Percentiles rank a stretch among this genome's conserved stretches.
Conservation (phyloP, 2,888 invertebrate species). For the Drosophila leonis region DNA sequence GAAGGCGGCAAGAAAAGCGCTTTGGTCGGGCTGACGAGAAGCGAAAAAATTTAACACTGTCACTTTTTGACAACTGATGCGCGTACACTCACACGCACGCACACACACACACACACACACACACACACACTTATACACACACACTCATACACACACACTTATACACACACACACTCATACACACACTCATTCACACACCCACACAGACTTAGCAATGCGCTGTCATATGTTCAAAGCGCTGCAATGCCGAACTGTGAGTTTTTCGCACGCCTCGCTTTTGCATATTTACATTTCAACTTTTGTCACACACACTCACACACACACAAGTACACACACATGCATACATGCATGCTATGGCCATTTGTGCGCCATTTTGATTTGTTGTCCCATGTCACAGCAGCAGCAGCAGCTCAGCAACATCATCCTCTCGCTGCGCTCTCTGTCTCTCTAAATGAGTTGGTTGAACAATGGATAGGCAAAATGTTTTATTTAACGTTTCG, state of each 20-base stretch:
- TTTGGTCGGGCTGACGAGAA: neutral
- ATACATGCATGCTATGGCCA: neutral
- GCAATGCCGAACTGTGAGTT: constrained; percentile 49
- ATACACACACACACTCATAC: neutral
- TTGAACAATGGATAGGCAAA: constrained; percentile 59
- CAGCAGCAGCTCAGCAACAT: constrained; percentile 2
- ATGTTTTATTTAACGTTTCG: constrained; percentile 71
- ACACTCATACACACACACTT: neutral
- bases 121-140: neutral
- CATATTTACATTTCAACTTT: constrained; percentile 77
- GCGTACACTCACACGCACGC: constrained; percentile 24
- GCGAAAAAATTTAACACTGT: constrained; percentile 73
- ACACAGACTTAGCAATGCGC: constrained; percentile 39
- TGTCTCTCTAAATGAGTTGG: constrained; percentile 50
- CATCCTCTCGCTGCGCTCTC: neutral
- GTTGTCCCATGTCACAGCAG: constrained; percentile 25
- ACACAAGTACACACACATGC: neutral
- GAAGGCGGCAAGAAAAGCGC: constrained; percentile 27
- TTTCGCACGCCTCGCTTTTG: constrained; percentile 47
- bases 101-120: neutral
- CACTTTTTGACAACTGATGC: constrained; percentile 67
- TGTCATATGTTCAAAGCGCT: constrained; percentile 53
- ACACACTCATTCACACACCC: neutral
- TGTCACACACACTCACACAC: constrained; percentile 43
- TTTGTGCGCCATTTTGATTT: constrained; percentile 70